Percentiles rank a stretch among this genome's conserved stretches.
phyloP scores from a whole-genome alignment of 2,797 vertebrate genomes.

The Apogon talboti region DNA sequence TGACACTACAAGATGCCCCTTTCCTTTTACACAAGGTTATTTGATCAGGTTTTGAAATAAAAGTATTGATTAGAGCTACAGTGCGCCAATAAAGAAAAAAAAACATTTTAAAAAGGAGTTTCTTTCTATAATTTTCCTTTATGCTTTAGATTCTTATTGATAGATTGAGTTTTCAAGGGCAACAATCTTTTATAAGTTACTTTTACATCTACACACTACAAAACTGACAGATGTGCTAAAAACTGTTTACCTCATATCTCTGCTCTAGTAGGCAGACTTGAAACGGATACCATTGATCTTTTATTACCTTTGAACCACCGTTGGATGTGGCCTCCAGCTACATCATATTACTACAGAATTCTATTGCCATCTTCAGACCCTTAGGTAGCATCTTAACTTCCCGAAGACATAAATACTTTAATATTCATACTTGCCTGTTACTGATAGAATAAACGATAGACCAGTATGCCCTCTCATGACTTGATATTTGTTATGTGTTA shows the following conservation, averaged over 20 bases:
- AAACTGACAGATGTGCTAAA: conserved; percentile 1
- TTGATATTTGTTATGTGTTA: not conserved
- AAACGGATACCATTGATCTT: conserved; percentile 21
- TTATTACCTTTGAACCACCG: conserved; percentile 32
- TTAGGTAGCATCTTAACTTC: conserved; percentile 27
- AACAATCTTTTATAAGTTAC: not conserved
- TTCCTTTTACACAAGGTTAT: conserved; percentile 7
- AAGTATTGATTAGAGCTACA: not conserved
- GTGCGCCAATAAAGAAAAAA: not conserved
- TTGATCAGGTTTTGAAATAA: not conserved
- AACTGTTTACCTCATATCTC: conserved; percentile 1
- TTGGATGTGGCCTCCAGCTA: conserved; percentile 35
- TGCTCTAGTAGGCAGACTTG: conserved; percentile 14
- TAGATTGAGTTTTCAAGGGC: no score
- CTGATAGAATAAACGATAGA: no score
- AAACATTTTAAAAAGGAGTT: no score
- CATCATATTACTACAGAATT: conserved; percentile 17
- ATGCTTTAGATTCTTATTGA: no score
- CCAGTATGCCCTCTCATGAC: no score
- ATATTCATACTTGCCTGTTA: no score
- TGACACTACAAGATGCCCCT: not conserved
- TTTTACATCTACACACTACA: not conserved
- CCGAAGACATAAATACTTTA: conserved; percentile 11
- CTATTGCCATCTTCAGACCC: conserved; percentile 7
- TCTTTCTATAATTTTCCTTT: no score